Evolutionary conservation across 2,888 invertebrate genomes (phyloP), one percentile per base, ranked within the genome.

Genomic region (Celastrina argiolus): DNA sequence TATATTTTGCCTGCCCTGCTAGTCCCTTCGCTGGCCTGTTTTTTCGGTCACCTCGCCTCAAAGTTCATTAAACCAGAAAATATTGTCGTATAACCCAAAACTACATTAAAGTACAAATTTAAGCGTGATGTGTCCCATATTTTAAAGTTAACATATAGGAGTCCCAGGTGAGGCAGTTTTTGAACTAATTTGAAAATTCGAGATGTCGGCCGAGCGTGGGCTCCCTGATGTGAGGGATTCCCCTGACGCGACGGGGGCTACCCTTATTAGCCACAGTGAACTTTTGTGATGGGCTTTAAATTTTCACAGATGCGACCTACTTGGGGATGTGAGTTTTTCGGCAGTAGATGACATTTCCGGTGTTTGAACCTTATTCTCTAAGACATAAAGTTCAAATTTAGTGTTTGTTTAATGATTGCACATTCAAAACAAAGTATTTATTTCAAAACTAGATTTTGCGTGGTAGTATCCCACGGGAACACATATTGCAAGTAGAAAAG

Each of bases 131-230:
- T 31, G 58, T 58, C 31, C 28, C n/a, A 58, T 16, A 16, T 31
- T 28, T 58, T n/a, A 31, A 58, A 31, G 28, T 58, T 31, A 58
- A n/a, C 16, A n/a, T 58, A 31, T 58, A 31, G 28, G n/a, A 31
- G 28, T 31, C 58, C 58, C 31, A 58, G 58, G 58, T 58, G 58
- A 1, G 3, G 31, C 16, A 31, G 31, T 58, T 58, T 58, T 58
- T 31, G 58, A 58, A 58, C 58, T 58, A 58, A 58, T 58, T 58
- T 58, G 10, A 58, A 58, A 58, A 58, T 31, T 58, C 31, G 31
- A 58, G 58, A 58, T 58, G 31, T 58, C n/a, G 31, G 42, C 6
- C 42, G 42, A 45, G 42, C 16, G 41, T 14, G 26, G 56, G 6
- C 12, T 58, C 16, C 58, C 31, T 31, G 56, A 28, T 56, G 10